Percentiles rank a stretch among this genome's conserved stretches.
Evolutionary conservation across 2,797 vertebrate genomes (phyloP).

Genomic region (Lepus townsendii): DNA sequence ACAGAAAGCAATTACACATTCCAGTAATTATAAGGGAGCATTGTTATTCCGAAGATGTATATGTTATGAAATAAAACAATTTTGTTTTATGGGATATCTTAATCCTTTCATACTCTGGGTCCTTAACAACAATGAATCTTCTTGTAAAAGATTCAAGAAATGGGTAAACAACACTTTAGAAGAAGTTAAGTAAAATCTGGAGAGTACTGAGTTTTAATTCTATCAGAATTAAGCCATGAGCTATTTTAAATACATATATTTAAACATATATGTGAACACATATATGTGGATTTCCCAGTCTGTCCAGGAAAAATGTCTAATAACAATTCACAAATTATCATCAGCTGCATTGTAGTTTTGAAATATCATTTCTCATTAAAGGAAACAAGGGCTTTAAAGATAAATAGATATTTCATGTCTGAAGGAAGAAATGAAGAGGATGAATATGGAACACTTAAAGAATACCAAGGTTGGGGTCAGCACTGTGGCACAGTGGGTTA

Average conservation of each 20-base stretch:
- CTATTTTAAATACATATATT: neutral
- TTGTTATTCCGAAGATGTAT: neutral
- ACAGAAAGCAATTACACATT: neutral
- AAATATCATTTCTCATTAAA: conserved; percentile 28
- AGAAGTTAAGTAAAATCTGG: neutral
- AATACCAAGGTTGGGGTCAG: neutral
- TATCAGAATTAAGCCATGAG: neutral
- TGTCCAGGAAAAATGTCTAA: neutral
- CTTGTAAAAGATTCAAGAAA: neutral
- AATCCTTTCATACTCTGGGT: neutral
- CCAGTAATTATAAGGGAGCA: neutral
- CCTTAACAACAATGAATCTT: neutral
- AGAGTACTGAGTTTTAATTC: neutral
- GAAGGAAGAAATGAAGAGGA: neutral
- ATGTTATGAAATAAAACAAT: neutral
- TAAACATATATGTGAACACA: neutral
- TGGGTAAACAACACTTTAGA: neutral
- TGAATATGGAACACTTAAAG: neutral
- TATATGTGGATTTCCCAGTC: neutral
- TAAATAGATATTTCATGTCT: neutral
- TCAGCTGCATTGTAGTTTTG: neutral
- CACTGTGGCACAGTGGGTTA: too few species aligned
- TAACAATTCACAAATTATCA: neutral
- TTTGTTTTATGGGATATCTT: neutral
- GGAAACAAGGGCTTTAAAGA: neutral